These are phyloP conservation scores for Herpailurus yagouaroundi DNA, from an alignment of 2,113 vertebrate species.

Conservation along the genomic window DNA sequence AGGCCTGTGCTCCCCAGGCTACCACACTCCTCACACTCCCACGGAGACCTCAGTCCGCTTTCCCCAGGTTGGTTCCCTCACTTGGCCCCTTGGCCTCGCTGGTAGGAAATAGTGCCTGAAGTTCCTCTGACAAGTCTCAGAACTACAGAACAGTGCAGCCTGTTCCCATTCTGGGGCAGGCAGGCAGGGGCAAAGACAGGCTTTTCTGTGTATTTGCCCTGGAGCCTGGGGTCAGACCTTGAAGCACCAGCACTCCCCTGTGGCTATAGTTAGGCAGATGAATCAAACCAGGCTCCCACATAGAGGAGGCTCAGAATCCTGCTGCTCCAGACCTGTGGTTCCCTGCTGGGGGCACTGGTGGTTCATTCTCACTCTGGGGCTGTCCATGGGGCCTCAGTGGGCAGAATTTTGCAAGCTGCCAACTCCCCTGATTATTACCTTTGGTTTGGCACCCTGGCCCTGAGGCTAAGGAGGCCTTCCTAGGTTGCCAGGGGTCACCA, in stretches of 20 bases:
- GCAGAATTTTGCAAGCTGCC: background rate
- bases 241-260: rapidly evolving
- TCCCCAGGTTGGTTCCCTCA: background rate
- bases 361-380: background rate
- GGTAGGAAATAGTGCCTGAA: background rate
- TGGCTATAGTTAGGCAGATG: background rate
- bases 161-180: background rate
- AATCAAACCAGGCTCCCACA: background rate
- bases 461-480: background rate
- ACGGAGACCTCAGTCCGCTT: rapidly evolving
- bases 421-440: no score
- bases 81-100: background rate
- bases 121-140: background rate
- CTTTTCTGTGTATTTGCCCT: background rate
- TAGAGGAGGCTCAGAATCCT: background rate
- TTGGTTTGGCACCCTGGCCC: background rate
- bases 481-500: background rate
- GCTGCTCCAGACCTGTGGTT: background rate
- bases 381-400: background rate
- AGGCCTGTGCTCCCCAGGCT: background rate
- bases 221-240: no score
- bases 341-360: background rate
- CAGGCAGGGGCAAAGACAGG: background rate
- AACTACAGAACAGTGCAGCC: background rate
- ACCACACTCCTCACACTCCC: background rate